A percentile compares a stretch with the other conserved stretches of the same genome.
These are phyloP conservation scores for Phocoena sinus DNA, from an alignment of 2,113 vertebrate genomes.

Conservation along the genomic window DNA sequence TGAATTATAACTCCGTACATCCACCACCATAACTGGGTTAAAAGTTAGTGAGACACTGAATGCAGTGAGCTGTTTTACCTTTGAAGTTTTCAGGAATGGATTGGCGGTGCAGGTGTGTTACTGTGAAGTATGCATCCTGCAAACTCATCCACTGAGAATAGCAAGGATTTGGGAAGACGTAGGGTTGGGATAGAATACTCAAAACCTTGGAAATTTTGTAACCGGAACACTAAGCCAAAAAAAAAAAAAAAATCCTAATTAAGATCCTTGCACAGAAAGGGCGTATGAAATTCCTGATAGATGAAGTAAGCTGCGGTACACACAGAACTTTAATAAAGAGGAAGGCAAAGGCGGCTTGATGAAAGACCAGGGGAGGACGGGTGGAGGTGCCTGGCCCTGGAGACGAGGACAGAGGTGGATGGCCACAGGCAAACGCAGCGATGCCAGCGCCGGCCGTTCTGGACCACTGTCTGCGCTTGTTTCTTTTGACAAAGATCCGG, in stretches of 20 bases:
- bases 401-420: rapidly evolving
- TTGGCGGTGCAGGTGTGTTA: rapidly evolving
- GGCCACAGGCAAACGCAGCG: rapidly evolving
- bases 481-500: neutral
- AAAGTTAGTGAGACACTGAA: neutral
- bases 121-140: rapidly evolving
- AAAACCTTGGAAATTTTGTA: neutral
- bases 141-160: neutral
- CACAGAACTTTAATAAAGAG: neutral
- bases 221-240: neutral
- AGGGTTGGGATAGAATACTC: neutral
- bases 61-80: neutral
- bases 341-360: rapidly evolving
- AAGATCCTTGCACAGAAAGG: neutral
- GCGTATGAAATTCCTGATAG: neutral
- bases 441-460: rapidly evolving
- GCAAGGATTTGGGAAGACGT: neutral
- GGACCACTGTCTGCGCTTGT: rapidly evolving
- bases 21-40: neutral
- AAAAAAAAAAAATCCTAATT: neutral
- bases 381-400: neutral
- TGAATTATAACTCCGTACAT: neutral
- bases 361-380: rapidly evolving
- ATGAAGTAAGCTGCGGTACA: rapidly evolving
- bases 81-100: neutral